Evolutionary conservation across 1,140 invertebrate species (phyloP).

Genomic region (Bombus soroeensis): DNA sequence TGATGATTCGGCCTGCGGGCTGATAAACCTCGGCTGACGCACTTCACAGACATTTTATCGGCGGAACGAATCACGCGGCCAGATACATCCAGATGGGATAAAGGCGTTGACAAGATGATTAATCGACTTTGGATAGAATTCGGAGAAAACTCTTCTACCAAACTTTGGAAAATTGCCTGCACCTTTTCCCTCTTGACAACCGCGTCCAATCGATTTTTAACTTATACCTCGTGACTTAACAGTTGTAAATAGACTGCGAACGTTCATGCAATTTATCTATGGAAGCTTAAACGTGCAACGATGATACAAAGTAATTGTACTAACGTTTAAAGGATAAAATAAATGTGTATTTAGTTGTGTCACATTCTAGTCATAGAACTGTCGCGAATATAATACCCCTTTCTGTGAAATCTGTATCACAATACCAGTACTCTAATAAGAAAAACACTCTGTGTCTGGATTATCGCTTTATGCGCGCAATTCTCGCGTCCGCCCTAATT

Average conservation of each 20-base stretch:
- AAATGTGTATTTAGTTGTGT: not conserved
- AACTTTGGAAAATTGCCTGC: not conserved
- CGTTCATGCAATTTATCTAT: not conserved
- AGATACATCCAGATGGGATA: not conserved
- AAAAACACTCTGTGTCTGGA: not conserved
- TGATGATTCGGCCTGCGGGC: conserved; percentile 37
- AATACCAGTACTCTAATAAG: not conserved
- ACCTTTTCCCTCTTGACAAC: too few relatives aligned
- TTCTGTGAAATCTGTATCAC: too few relatives aligned
- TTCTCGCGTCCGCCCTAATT: not conserved
- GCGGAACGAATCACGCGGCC: not conserved
- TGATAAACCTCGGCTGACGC: conserved; percentile 46
- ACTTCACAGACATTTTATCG: conserved; percentile 6
- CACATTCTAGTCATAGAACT: too few relatives aligned
- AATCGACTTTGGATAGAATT: conserved; percentile 5
- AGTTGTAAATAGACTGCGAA: not conserved
- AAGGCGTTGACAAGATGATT: conserved; percentile 27
- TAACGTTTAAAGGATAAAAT: not conserved
- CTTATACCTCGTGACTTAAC: not conserved
- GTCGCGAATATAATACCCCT: too few relatives aligned
- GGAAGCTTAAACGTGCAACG: not conserved
- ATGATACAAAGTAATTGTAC: not conserved
- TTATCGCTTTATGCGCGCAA: not conserved
- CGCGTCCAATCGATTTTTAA: not conserved
- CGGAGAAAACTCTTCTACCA: not conserved